Conservation (phyloP, 2,113 vertebrate genomes). For the Rhombomys opimus region DNA sequence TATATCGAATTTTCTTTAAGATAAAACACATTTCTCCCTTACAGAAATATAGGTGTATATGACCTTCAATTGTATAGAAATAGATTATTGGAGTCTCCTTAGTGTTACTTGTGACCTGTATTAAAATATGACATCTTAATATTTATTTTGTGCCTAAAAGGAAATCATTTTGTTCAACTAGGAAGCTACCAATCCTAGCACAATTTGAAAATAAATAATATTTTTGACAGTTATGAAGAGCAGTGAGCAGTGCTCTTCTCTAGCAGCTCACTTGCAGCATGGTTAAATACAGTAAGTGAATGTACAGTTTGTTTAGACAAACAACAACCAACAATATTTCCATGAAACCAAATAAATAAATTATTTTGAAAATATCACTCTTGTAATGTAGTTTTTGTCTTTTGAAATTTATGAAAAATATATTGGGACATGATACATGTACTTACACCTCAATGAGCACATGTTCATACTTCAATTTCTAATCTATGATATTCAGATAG, state of each 20-base stretch:
- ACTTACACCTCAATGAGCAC: background rate
- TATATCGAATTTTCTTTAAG: background rate
- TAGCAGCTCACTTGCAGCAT: background rate
- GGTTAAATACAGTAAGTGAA: background rate
- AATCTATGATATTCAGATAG: background rate
- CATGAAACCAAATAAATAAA: background rate
- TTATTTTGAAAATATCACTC: background rate
- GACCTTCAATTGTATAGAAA: background rate
- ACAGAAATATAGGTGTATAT: background rate
- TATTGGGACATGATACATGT: background rate
- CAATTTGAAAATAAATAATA: background rate
- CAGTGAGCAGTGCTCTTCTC: background rate
- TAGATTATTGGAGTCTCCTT: background rate
- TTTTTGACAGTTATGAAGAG: background rate
- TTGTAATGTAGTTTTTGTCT: background rate
- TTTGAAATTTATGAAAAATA: background rate
- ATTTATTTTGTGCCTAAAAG: background rate
- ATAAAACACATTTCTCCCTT: background rate
- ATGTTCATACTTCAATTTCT: background rate
- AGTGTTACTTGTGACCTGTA: background rate
- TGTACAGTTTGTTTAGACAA: conserved; percentile 28
- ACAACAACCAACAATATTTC: background rate
- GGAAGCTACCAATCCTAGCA: background rate
- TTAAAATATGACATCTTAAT: background rate
- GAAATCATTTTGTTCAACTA: background rate